Percentiles rank a stretch among this genome's conserved stretches.
Evolutionary conservation across 2,113 vertebrate genomes (phyloP).

Genomic region (Bufo gargarizans): DNA sequence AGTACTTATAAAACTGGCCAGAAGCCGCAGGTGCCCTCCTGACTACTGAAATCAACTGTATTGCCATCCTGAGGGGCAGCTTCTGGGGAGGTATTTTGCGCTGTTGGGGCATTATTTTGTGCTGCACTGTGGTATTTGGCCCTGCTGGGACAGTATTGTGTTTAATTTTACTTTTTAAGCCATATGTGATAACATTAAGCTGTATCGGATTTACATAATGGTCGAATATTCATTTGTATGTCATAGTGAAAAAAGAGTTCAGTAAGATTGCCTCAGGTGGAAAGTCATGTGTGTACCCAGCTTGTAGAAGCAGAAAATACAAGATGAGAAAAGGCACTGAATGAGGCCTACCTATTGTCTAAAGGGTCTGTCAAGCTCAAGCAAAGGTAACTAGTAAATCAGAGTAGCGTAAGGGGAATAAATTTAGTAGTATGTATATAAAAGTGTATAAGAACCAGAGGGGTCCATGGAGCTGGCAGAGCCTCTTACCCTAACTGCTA

Average conservation of each 20-base stretch:
- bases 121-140: no score
- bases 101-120: no score
- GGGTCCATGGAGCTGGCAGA: not conserved
- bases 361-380: not conserved
- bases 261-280: not conserved
- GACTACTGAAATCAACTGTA: no score
- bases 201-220: not conserved
- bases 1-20: no score
- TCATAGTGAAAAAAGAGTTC: not conserved
- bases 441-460: not conserved
- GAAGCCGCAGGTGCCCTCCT: no score
- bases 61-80: no score
- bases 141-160: no score
- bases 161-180: no score
- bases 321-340: not conserved
- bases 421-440: no score
- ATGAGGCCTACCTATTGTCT: not conserved
- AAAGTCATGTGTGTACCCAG: not conserved
- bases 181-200: not conserved
- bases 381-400: not conserved
- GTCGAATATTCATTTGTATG: not conserved
- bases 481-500: not conserved
- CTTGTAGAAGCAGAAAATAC: not conserved
- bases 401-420: not conserved
- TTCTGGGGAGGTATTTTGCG: no score